A percentile compares a stretch with the other conserved stretches of the same genome.
Conservation (phyloP, 2,797 vertebrate genomes). For the Chrosomus eos region DNA sequence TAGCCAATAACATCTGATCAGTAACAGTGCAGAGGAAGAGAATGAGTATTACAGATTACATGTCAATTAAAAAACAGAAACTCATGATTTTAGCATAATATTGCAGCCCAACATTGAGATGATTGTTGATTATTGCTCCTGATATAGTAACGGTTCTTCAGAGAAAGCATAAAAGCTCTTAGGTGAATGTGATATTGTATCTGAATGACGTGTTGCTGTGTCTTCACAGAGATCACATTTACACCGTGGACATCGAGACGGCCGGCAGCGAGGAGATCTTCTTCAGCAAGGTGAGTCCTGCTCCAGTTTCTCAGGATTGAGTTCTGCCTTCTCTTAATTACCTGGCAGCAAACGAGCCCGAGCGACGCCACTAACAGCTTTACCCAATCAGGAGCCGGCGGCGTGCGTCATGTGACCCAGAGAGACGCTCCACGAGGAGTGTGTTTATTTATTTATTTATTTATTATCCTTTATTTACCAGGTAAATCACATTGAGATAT, state of each 20-base stretch:
- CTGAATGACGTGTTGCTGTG: slow-evolving; percentile 29
- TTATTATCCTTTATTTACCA: too few relatives aligned
- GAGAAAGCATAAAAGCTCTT: not conserved
- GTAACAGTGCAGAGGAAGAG: not conserved
- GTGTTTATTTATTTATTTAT: too few relatives aligned
- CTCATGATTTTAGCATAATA: too few relatives aligned
- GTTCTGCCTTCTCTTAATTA: slow-evolving; percentile 50
- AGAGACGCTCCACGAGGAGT: too few relatives aligned
- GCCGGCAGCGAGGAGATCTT: slow-evolving; percentile 93
- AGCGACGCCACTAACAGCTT: slow-evolving; percentile 71
- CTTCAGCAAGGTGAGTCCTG: slow-evolving; percentile 96
- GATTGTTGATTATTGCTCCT: not conserved
- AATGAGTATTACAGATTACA: not conserved
- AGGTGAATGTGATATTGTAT: not conserved
- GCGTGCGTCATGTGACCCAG: slow-evolving; percentile 60
- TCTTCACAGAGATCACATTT: slow-evolving; percentile 94
- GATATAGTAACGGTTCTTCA: too few relatives aligned
- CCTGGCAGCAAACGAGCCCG: slow-evolving; percentile 49
- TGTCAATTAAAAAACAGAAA: too few relatives aligned
- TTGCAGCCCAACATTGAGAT: too few relatives aligned
- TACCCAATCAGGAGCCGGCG: slow-evolving; percentile 72
- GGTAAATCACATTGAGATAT: too few relatives aligned
- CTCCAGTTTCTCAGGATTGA: slow-evolving; percentile 51
- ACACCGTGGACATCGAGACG: slow-evolving; percentile 94
- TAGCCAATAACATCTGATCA: not conserved